Evolutionary conservation across 1,140 invertebrate species (phyloP).

Genomic region (Bombus haemorrhoidalis): DNA sequence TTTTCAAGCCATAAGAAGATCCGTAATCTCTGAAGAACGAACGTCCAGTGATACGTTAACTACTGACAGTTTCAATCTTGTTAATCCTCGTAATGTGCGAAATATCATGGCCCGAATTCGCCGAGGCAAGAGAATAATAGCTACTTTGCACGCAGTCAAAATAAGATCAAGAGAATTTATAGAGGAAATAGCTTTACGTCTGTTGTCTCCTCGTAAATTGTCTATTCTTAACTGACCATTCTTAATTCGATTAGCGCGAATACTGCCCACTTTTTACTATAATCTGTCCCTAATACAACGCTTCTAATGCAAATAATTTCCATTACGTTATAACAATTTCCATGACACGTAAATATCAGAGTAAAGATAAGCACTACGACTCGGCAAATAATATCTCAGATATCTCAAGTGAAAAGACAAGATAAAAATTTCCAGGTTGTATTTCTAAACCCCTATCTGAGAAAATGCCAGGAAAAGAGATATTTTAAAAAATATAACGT

Average conservation of each 20-base stretch:
- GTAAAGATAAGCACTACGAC: too few relatives aligned
- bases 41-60: neutral
- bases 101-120: neutral
- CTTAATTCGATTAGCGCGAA: neutral
- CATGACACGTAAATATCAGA: too few relatives aligned
- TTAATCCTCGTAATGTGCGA: neutral
- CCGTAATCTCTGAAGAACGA: neutral
- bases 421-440: neutral
- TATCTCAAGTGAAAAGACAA: neutral
- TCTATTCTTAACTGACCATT: slow-evolving; percentile 4
- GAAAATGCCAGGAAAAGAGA: neutral
- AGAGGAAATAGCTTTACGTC: neutral
- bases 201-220: slow-evolving; percentile 2
- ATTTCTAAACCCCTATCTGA: too few relatives aligned
- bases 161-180: neutral
- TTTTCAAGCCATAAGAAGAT: neutral
- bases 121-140: neutral
- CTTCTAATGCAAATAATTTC: too few relatives aligned
- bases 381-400: neutral
- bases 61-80: neutral
- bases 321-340: too few relatives aligned
- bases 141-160: slow-evolving; percentile 5
- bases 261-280: too few relatives aligned
- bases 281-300: too few relatives aligned
- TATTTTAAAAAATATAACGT: neutral